Conservation (phyloP, 2,113 vertebrate species). For the Perognathus longimembris region DNA sequence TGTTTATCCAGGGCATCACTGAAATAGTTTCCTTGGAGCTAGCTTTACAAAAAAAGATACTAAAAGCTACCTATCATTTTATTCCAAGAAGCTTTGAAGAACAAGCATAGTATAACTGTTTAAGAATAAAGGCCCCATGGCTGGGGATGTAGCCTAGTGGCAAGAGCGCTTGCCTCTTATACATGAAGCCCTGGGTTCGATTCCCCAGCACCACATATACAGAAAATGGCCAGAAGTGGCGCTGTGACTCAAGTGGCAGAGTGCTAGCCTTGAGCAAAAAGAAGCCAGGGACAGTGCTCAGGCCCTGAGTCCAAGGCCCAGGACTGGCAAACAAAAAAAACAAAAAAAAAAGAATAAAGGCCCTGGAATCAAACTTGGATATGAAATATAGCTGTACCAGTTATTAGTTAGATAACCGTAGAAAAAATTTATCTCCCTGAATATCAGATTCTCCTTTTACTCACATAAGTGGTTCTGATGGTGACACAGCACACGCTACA, state of each 20-base stretch:
- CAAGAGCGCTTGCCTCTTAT: too few species aligned
- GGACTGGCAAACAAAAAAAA: too few species aligned
- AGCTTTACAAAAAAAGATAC: not conserved
- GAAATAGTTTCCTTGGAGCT: not conserved
- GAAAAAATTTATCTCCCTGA: not conserved
- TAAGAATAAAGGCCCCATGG: conserved; percentile 31
- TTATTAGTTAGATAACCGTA: not conserved
- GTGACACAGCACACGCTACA: not conserved
- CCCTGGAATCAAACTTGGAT: not conserved
- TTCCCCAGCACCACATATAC: too few species aligned
- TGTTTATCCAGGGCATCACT: not conserved
- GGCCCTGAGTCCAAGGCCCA: too few species aligned
- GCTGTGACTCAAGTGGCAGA: too few species aligned
- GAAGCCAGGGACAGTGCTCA: too few species aligned
- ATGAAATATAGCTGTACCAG: not conserved
- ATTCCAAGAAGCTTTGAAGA: not conserved
- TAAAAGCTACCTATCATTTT: conserved; percentile 37
- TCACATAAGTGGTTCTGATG: not conserved
- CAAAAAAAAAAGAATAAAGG: conserved; percentile 49
- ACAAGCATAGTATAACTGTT: not conserved
- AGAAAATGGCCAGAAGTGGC: too few species aligned
- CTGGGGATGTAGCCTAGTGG: too few species aligned
- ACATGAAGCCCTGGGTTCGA: too few species aligned
- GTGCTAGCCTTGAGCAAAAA: too few species aligned
- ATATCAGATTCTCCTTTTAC: not conserved